Conservation (phyloP, 2,888 invertebrate species). For the Ectemnius lituratus region DNA sequence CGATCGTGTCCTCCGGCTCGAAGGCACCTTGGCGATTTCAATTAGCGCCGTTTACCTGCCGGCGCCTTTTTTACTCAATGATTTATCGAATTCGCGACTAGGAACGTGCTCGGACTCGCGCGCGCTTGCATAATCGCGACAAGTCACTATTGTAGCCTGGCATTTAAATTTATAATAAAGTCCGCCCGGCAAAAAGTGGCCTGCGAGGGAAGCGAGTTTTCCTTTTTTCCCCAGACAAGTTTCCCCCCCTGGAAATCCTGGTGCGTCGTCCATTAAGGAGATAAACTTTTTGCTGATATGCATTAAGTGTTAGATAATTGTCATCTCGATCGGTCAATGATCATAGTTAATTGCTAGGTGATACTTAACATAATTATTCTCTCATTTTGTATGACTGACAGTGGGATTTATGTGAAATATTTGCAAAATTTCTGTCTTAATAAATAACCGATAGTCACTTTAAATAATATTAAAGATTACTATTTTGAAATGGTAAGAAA, state of each 20-base stretch:
- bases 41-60: conserved; percentile 4
- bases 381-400: too few species aligned
- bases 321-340: too few species aligned
- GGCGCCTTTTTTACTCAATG: conserved; percentile 3
- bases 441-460: too few species aligned
- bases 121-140: conserved; percentile 21
- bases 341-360: too few species aligned
- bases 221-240: conserved; percentile 2
- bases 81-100: conserved; percentile 10
- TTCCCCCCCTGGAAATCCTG: conserved; percentile 27
- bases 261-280: conserved; percentile 33
- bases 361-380: too few species aligned
- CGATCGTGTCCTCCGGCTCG: neutral
- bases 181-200: conserved; percentile 8
- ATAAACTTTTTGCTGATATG: neutral
- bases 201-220: neutral
- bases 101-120: too few species aligned
- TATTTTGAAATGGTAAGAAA: too few species aligned
- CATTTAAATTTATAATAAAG: conserved; percentile 32
- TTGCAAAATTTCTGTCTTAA: too few species aligned
- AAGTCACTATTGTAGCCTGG: neutral
- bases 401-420: too few species aligned
- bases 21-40: neutral
- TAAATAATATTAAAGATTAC: too few species aligned
- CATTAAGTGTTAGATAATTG: too few species aligned